Conservation (phyloP, 1,140 invertebrate species). For the Metaphire vulgaris region DNA sequence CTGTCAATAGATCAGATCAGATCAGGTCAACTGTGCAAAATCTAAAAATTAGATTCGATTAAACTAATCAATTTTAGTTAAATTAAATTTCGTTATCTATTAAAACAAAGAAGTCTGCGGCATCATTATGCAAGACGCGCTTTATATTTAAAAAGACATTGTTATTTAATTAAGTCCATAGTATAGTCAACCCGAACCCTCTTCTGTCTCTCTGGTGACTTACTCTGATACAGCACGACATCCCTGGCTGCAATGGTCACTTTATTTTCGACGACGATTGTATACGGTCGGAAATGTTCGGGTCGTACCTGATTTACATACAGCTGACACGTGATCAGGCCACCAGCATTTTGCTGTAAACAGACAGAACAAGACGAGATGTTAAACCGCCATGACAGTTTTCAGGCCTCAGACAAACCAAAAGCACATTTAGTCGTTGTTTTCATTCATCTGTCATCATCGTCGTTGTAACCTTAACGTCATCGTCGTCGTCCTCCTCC, state of each 20-base stretch:
- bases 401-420: too few species aligned
- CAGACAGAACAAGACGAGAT: too few species aligned
- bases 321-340: neutral
- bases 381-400: too few species aligned
- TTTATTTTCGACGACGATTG: neutral
- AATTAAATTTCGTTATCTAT: neutral
- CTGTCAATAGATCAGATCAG: too few species aligned
- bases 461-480: too few species aligned
- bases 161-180: too few species aligned
- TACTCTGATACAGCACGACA: neutral
- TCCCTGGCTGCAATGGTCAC: neutral
- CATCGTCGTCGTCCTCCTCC: too few species aligned
- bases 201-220: too few species aligned
- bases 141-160: neutral
- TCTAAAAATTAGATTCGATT: neutral
- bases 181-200: too few species aligned
- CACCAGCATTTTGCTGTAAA: neutral
- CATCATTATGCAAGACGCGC: neutral
- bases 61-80: neutral
- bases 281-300: neutral
- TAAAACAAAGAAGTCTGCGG: neutral
- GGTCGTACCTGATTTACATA: neutral
- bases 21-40: too few species aligned
- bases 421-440: too few species aligned
- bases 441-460: too few species aligned